Conservation (phyloP, 1,140 invertebrate genomes). For the Drosophila sproati region DNA sequence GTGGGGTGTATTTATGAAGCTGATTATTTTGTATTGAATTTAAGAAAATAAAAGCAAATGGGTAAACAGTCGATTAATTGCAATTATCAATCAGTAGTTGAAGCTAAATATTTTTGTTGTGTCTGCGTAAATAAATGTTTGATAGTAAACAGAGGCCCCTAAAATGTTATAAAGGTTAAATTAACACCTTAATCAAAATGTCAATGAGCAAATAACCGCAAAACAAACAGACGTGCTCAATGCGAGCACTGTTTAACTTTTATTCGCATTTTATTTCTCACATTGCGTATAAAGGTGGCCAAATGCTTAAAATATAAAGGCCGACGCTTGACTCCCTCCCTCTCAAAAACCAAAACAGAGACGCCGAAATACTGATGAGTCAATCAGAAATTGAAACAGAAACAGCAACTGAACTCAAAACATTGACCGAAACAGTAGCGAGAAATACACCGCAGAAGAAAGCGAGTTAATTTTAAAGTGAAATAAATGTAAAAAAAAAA, state of each 20-base stretch:
- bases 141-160: constrained; percentile 57
- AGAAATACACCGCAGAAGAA: constrained; percentile 5
- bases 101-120: constrained; percentile 27
- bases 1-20: constrained; percentile 68
- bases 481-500: constrained; percentile 20
- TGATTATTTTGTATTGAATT: constrained; percentile 74
- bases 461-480: constrained; percentile 57
- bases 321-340: constrained; percentile 27
- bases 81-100: neutral
- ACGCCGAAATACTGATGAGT: constrained; percentile 54
- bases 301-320: constrained; percentile 29
- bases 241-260: constrained; percentile 59
- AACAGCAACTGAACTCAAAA: neutral
- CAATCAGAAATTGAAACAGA: constrained; percentile 42
- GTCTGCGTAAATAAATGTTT: constrained; percentile 40
- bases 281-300: constrained; percentile 32
- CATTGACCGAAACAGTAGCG: neutral
- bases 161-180: constrained; percentile 53
- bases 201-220: constrained; percentile 76
- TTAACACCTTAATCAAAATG: constrained; percentile 78
- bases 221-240: constrained; percentile 58
- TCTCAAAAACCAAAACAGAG: too few species aligned
- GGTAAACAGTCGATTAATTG: constrained; percentile 68
- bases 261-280: constrained; percentile 13
- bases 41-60: constrained; percentile 59